Percentiles rank a stretch among this genome's conserved stretches.
These are phyloP conservation scores for Schizotus pectinicornis DNA, from an alignment of 2,888 invertebrate species.

Conservation along the genomic window DNA sequence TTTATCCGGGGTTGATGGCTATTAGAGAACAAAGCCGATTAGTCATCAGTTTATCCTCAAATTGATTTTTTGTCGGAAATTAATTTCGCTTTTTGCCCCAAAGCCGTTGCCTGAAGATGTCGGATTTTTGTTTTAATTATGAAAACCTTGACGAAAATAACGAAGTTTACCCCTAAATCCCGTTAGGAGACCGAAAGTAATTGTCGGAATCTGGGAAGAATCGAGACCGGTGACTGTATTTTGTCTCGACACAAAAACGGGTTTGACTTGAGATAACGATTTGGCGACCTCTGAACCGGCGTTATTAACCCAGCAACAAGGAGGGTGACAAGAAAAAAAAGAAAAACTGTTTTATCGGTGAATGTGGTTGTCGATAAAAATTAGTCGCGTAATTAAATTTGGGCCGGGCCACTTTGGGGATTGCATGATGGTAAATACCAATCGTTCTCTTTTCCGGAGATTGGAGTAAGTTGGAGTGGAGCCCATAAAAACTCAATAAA, in stretches of 20 bases:
- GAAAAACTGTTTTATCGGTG: no score
- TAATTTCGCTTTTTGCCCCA: not conserved
- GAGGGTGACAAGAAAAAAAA: no score
- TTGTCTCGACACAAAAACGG: no score
- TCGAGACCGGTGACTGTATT: not conserved
- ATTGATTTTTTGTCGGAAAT: not conserved
- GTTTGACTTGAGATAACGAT: no score
- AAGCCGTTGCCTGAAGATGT: not conserved
- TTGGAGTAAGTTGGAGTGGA: not conserved
- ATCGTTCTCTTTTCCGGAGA: no score
- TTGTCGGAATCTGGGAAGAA: slow-evolving; percentile 12
- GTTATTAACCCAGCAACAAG: no score
- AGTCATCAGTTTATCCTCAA: not conserved
- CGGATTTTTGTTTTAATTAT: slow-evolving; percentile 11
- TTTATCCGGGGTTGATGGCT: slow-evolving; percentile 19
- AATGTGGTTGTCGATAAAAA: no score
- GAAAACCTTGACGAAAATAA: slow-evolving; percentile 11
- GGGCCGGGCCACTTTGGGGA: no score
- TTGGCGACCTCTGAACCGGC: no score
- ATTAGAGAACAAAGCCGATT: slow-evolving; percentile 19
- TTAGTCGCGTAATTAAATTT: no score
- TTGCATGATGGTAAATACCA: no score
- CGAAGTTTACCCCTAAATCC: slow-evolving; percentile 8
- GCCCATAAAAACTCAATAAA: slow-evolving; percentile 10
- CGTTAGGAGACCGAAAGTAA: slow-evolving; percentile 6